Evolutionary conservation across 2,113 vertebrate genomes (phyloP), one percentile per base, ranked within the genome.

Genomic region (Prinia subflava): DNA sequence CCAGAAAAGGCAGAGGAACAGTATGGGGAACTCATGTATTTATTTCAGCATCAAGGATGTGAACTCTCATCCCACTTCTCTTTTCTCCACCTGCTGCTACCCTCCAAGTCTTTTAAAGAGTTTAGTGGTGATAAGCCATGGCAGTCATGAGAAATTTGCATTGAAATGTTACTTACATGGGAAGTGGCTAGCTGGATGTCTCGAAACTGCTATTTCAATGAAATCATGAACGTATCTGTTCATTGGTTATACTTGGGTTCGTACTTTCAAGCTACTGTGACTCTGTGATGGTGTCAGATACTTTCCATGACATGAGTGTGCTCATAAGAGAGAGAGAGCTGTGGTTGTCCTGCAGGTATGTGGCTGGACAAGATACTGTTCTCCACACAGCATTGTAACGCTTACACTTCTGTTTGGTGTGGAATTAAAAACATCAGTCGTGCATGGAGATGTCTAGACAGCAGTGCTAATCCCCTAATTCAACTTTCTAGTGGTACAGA

Each of bases 81-180:
- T 83, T 96, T 92, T 94, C 47, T 67, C 39, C 56, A 81, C 64
- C 86, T 93, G 76, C 83, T 95, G 71, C 35, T 89, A 74, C 56
- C 33, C 30, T 90, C 71, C 39, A 93, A 59, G 41, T 77, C 55
- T 83, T 49, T 44, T 30, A 64, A 44, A 25, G 15, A 24, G 74
- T 86, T 92, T 60, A n/a, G 24, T 86, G 31, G 42, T 74, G 27
- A 25, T 63, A 83, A 88, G 33, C 15, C 55, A 55, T 13, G 3
- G 52, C 4, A 3, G 37, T 52, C 83, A 89, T 47, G 81, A 86
- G 33, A 78, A 73, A 81, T 95, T 90, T 93, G 76, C 91, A 86
- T 90, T 86, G 39, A 86, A 88, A 33, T 65, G 6, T 80, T 92
- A 12, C 15, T 91, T 87, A 49, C 13, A 15, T 79, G 62, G 39